Conservation (phyloP, 2,113 vertebrate genomes). For the Asarcornis scutulata region DNA sequence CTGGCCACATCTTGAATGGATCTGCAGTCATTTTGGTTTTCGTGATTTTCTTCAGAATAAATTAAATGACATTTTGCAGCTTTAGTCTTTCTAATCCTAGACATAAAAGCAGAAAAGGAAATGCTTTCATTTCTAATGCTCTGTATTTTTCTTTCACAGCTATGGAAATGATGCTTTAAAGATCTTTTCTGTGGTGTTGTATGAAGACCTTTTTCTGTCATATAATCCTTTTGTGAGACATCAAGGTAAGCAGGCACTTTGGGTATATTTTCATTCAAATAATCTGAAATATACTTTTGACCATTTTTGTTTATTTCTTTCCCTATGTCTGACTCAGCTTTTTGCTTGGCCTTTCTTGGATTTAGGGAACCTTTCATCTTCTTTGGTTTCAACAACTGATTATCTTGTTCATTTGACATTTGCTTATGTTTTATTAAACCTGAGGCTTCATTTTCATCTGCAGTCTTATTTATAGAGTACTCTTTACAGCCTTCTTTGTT, state of each 20-base stretch:
- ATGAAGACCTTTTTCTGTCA: conserved; percentile 53
- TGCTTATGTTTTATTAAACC: conserved; percentile 71
- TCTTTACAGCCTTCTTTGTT: conserved; percentile 50
- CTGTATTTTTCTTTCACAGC: conserved; percentile 63
- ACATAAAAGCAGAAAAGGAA: conserved; percentile 72
- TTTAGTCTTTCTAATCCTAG: conserved; percentile 72
- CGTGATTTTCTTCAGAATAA: conserved; percentile 50
- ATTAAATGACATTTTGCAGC: conserved; percentile 29
- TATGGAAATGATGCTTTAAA: conserved; percentile 68
- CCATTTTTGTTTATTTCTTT: conserved; percentile 61
- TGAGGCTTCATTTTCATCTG: conserved; percentile 67
- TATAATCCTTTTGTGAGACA: conserved; percentile 54
- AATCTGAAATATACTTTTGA: conserved; percentile 54
- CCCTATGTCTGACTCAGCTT: conserved; percentile 76
- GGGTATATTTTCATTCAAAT: conserved; percentile 70
- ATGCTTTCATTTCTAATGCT: conserved; percentile 77
- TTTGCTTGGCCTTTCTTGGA: conserved; percentile 76
- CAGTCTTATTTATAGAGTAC: conserved; percentile 33
- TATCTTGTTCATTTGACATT: conserved; percentile 75
- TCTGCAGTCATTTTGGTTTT: conserved; percentile 39
- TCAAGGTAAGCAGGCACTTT: conserved; percentile 75
- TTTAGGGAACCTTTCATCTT: conserved; percentile 72
- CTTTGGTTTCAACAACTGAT: conserved; percentile 85
- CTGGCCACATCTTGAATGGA: conserved; percentile 27
- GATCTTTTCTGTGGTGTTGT: conserved; percentile 67